Evolutionary conservation across 2,888 invertebrate species (phyloP).

Genomic region (Chelonus formosanus): DNA sequence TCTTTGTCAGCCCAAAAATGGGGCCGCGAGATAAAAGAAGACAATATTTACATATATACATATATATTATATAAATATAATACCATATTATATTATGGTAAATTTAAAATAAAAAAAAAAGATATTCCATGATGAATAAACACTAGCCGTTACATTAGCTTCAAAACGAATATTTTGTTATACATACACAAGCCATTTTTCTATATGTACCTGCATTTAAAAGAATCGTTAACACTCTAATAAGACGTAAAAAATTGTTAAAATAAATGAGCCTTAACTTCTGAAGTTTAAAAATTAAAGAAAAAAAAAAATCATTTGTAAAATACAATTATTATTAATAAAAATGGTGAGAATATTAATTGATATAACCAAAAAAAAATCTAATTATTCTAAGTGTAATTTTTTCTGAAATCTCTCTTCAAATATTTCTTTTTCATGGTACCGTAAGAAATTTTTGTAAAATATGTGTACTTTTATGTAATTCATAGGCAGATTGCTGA

Average conservation of each 20-base stretch:
- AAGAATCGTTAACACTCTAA: conserved; percentile 43
- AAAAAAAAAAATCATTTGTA: conserved; percentile 8
- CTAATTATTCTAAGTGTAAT: conserved; percentile 36
- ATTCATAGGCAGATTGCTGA: conserved; percentile 21
- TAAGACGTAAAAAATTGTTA: conserved; percentile 39
- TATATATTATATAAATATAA: conserved; percentile 1
- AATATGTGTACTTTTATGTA: conserved; percentile 21
- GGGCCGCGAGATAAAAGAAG: conserved; percentile 3
- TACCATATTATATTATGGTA: conserved; percentile 3
- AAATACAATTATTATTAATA: conserved; percentile 6
- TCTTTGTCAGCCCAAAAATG: not conserved
- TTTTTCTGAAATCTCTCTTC: conserved; percentile 29
- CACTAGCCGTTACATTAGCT: conserved; percentile 41
- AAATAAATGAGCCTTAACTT: conserved; percentile 45
- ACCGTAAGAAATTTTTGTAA: conserved; percentile 27
- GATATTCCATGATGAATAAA: conserved; percentile 8
- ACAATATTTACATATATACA: not conserved
- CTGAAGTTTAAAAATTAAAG: conserved; percentile 38
- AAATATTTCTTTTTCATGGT: conserved; percentile 33
- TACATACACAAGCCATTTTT: conserved; percentile 45
- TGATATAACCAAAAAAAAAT: conserved; percentile 11
- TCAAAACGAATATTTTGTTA: conserved; percentile 44
- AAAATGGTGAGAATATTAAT: conserved; percentile 10
- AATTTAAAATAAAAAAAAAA: conserved; percentile 7
- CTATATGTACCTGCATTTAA: conserved; percentile 47